Evolutionary conservation across 2,888 invertebrate genomes (phyloP), one percentile per base, ranked within the genome.

Genomic region (Cheilosia variabilis): DNA sequence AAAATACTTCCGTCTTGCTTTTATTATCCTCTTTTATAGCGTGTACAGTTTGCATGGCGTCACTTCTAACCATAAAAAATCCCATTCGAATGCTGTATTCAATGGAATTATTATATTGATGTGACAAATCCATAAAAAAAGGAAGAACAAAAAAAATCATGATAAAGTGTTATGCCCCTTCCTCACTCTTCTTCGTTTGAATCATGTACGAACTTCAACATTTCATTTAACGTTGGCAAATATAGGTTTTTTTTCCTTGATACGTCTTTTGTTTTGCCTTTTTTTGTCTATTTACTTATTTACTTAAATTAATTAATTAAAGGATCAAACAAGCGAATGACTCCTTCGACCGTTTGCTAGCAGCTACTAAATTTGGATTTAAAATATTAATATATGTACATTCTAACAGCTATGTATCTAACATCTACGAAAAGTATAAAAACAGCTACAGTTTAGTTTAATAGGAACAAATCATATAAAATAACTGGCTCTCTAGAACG

Each of bases 21-120:
- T 84, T 84, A 71, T 76, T 76, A 47, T 69, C 58, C 69, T 63
- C 27, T 72, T 78, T 79, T 79, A 84, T 75, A 47, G 69, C 63
- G 34, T 57, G 57, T 50, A 63, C 79, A 73, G 73, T 71, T 84
- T 80, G 71, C 65, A 65, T 84, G 75, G 80, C 80, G 80, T 80
- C 84, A 71, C 37, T 71, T 75, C 58, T 53, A 47, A 66, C 69
- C 75, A 75, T 80, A 75, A 84, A 83, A 83, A 27, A 57, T 72
- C 24, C 75, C 75, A 69, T 63, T 79, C 58, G 41, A 69, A 55
- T 66, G 55, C 53, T 41, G n/a, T 60, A 58, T 76, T 80, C 71
- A 80, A 76, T 66, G 65, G 60, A 66, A 80, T 79, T 80, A 75
- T 80, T 80, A 71, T 76, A 80, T 75, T 80, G 84, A 75, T 71